Conservation (phyloP, 2,113 vertebrate species). For the Dicentrarchus labrax region DNA sequence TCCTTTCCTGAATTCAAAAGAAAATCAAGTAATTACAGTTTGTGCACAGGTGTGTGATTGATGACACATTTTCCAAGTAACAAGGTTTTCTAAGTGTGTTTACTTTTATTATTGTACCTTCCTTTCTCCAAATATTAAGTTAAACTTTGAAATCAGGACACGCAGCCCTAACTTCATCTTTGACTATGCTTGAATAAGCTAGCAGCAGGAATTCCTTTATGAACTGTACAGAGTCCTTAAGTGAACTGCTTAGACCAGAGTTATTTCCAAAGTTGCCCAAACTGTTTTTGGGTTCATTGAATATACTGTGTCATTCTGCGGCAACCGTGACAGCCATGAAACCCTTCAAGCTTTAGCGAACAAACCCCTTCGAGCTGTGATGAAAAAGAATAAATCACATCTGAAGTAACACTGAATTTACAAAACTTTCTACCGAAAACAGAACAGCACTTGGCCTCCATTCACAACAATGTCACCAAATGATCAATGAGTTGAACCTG, state of each 20-base stretch:
- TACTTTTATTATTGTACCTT: not conserved
- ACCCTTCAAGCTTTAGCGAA: conserved; percentile 34
- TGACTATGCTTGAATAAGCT: not conserved
- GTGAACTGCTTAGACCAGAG: conserved; percentile 28
- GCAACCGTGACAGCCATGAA: conserved; percentile 35
- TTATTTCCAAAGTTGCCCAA: conserved; percentile 41
- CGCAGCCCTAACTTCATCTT: not conserved
- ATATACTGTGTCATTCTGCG: conserved; percentile 26
- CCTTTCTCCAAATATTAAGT: not conserved
- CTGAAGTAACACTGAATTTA: conserved; percentile 41
- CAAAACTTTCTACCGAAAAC: conserved; percentile 35
- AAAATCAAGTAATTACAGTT: conserved; percentile 49
- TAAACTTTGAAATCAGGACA: conserved; percentile 27
- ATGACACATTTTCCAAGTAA: conserved; percentile 19
- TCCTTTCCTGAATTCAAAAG: conserved; percentile 37
- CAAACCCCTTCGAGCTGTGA: conserved; percentile 46
- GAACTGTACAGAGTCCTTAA: conserved; percentile 17
- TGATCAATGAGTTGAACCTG: conserved; percentile 62
- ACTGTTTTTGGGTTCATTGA: conserved; percentile 42
- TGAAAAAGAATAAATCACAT: conserved; percentile 61
- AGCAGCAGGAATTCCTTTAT: conserved; percentile 20
- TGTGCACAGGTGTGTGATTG: conserved; percentile 39
- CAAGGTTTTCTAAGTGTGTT: not conserved
- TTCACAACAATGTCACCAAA: conserved; percentile 52
- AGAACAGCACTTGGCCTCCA: conserved; percentile 30